Evolutionary conservation across 92 coral and sea anemone species (phyloP).

Genomic region (Epizoanthus ramosus): DNA sequence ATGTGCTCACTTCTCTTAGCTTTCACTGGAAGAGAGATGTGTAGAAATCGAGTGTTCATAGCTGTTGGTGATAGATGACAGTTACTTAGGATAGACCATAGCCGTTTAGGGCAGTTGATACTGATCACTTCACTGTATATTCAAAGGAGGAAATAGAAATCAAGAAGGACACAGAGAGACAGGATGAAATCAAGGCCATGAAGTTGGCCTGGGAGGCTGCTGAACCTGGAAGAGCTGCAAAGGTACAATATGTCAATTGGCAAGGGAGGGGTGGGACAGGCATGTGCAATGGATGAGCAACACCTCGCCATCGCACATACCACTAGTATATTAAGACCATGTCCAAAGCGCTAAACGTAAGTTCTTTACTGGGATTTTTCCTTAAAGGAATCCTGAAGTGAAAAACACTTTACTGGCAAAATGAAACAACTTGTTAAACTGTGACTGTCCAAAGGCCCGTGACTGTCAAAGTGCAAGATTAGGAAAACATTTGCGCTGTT

Average conservation of each 20-base stretch:
- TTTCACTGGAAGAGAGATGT: neutral
- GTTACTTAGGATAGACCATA: neutral
- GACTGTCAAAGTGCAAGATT: no score
- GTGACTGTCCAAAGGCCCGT: no score
- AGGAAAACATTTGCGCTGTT: no score
- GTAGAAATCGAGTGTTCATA: neutral
- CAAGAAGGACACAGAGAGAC: slow-evolving; percentile 95
- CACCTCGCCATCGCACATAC: neutral
- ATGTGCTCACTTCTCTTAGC: no score
- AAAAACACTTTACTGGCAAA: no score
- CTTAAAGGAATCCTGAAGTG: no score
- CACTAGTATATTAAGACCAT: neutral
- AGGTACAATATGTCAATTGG: slow-evolving; percentile 33
- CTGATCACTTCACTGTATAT: neutral
- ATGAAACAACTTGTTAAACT: no score
- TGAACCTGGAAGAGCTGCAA: slow-evolving; percentile 97
- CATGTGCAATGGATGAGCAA: neutral
- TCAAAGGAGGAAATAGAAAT: slow-evolving; percentile 91
- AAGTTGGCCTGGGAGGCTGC: slow-evolving; percentile 99
- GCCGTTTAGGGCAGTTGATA: neutral
- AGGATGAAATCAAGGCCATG: slow-evolving; percentile 97
- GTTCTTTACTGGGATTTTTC: no score
- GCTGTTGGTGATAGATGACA: neutral
- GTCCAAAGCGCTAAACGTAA: no score
- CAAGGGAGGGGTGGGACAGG: slow-evolving; percentile 21